These are phyloP conservation scores for Sardinella longiceps DNA, from an alignment of 2,797 vertebrate genomes.

Conservation along the genomic window DNA sequence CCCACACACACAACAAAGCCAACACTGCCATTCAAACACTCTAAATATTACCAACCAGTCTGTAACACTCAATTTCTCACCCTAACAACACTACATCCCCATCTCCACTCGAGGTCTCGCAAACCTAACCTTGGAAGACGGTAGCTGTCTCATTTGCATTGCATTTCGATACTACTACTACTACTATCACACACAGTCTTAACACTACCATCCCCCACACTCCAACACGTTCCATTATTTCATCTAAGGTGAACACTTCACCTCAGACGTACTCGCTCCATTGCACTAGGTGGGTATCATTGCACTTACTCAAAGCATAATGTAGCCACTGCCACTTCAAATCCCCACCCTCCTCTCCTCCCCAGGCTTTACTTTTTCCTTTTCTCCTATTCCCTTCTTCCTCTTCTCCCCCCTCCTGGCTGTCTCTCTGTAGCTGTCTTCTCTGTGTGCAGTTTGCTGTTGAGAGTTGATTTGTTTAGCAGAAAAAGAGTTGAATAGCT, in stretches of 20 bases:
- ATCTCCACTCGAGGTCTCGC: not conserved
- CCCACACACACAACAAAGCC: not conserved
- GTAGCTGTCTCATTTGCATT: not conserved
- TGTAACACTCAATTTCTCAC: not conserved
- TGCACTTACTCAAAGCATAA: conserved; percentile 18
- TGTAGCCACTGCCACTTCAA: not conserved
- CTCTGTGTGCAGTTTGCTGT: conserved; percentile 41
- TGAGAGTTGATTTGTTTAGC: conserved; percentile 63
- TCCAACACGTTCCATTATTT: not conserved
- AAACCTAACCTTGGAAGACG: not conserved
- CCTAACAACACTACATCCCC: not conserved
- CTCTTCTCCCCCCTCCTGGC: conserved; percentile 31
- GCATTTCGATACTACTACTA: not conserved
- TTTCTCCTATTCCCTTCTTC: conserved; percentile 42
- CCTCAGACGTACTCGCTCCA: not conserved
- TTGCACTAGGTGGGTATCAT: not conserved
- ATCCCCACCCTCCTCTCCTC: not conserved
- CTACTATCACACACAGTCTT: not conserved
- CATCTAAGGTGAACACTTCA: not conserved
- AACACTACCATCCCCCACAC: not conserved
- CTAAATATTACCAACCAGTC: not conserved
- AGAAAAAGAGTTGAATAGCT: conserved; percentile 34
- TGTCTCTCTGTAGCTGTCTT: conserved; percentile 34
- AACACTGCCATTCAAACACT: conserved; percentile 19
- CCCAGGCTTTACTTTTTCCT: not conserved